Base-by-base conservation (phyloP, 2,113 vertebrate genomes). In the Sander lucioperca region DNA sequence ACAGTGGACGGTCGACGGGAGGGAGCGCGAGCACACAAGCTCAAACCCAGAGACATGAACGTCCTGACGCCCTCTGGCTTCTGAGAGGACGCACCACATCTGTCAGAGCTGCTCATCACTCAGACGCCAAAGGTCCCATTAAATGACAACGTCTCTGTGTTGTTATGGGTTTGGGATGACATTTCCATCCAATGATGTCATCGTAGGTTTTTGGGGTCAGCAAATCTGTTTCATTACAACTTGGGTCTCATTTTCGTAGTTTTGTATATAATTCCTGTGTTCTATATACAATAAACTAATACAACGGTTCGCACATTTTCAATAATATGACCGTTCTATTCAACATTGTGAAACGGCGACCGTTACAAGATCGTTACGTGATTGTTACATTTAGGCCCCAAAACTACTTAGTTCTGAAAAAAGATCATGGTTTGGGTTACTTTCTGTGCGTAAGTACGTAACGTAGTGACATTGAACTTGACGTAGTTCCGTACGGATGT, bases 61-160 rank as follows among this genome's bases (percentile, higher is more conserved):
- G 92, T 97, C 86, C 96, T 99, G 67, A 97, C 97, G 19, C 97
- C 97, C 61, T 97, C 97, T 0, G 97, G 97, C 36, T 99, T 98
- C 93, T 99, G 69, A 79, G 75, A n/a, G 2, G 0, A 2, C 1
- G 0, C 69, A 0, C 0, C 4, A 30, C 30, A 1, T 0, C 58
- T 6, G 13, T n/a, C 3, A 0, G 0, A 2, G 54, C 77, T 48
- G 58, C 27, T 14, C 6, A 10, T 39, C 25, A 1, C 33, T 21
- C 61, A 0, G 13, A 25, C 16, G 0, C 43, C 19, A 6, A 51
- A 80, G 75, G 76, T 86, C 85, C 68, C 56, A 33, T 45, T 45
- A 80, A 54, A 66, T 56, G 15, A 36, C 71, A 53, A 23, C 6
- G 1, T 27, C 3, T 16, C 3, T 16, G 23, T 54, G 33, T 50